Evolutionary conservation across 2,888 invertebrate genomes (phyloP).

Genomic region (Leucophenga montana): DNA sequence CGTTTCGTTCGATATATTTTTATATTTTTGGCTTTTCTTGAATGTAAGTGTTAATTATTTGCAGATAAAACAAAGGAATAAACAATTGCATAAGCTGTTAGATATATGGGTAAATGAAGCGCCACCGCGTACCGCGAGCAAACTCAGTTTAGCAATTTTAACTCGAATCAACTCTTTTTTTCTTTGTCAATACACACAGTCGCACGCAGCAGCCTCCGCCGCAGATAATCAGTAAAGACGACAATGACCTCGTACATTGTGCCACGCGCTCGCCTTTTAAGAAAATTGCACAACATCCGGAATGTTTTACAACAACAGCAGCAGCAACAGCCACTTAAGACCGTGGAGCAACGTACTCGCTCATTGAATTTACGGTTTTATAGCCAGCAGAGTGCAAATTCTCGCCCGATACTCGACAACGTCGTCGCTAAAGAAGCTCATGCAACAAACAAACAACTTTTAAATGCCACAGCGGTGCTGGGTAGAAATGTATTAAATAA

Average conservation of each 20-base stretch:
- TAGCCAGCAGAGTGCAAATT: slow-evolving; percentile 54
- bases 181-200: too few species aligned
- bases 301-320: slow-evolving; percentile 56
- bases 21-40: too few species aligned
- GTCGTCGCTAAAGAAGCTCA: slow-evolving; percentile 27
- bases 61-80: background rate
- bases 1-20: background rate
- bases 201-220: too few species aligned
- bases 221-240: too few species aligned
- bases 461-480: background rate
- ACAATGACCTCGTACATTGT: slow-evolving; percentile 70
- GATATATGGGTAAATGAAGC: slow-evolving; percentile 8
- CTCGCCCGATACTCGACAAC: slow-evolving; percentile 20
- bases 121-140: too few species aligned
- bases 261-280: slow-evolving; percentile 67
- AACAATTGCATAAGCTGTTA: slow-evolving; percentile 4
- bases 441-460: slow-evolving; percentile 30
- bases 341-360: slow-evolving; percentile 45
- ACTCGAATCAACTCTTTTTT: too few species aligned
- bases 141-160: too few species aligned
- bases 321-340: slow-evolving; percentile 43
- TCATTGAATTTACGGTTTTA: slow-evolving; percentile 60
- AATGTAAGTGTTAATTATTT: too few species aligned
- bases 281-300: slow-evolving; percentile 68
- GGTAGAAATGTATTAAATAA: background rate